Evolutionary conservation across 53 echinoderm and acorn worm species (phyloP), one percentile per base, ranked within the genome.

Genomic region (Mesocentrotus franciscanus): DNA sequence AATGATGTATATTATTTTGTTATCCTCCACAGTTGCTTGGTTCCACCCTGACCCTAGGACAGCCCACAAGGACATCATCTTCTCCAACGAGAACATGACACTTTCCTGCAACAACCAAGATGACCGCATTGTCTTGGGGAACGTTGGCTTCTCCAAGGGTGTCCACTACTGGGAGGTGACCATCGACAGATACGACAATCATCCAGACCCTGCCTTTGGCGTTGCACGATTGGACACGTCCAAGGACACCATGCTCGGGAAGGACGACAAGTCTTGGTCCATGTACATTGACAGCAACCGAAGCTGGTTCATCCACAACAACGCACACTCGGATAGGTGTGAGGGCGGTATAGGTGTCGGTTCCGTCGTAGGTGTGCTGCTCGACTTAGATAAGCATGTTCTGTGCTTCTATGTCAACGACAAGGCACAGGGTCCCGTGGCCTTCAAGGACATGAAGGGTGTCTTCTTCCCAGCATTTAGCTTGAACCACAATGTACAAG

Each of bases 231-330:
- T 97, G 72, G 97, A 99, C 96, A 97, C 97, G 29, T 94, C 97
- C 87, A 97, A 98, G 93, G 99, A 99, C 95, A 76, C 92, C 94
- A 99, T 99, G 99, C 96, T 99, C 13, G 99, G 99, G 16, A 99
- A 99, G 85, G 99, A 99, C 76, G 98, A 99, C 71, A 98, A 98
- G 93, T 98, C 99, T 7, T 99, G 99, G 99, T 99, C 99, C 58
- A 99, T 99, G 98, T 99, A 99, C 96, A 97, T 99, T 57, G 99
- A 99, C 85, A 99, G 97, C 92, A 98, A 98, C 92, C 98, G 99
- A 55, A 99, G 99, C 95, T 99, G 99, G 99, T 99, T 99, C 85
- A 97, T 99, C 78, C 99, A 99, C 93, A 97, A 98, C 90, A 99
- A 99, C 26, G 99, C 97, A 17, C 99, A 99, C 68, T 94, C 98